Base-by-base conservation (phyloP, 1,140 invertebrate species). In the Solenopsis invicta region DNA sequence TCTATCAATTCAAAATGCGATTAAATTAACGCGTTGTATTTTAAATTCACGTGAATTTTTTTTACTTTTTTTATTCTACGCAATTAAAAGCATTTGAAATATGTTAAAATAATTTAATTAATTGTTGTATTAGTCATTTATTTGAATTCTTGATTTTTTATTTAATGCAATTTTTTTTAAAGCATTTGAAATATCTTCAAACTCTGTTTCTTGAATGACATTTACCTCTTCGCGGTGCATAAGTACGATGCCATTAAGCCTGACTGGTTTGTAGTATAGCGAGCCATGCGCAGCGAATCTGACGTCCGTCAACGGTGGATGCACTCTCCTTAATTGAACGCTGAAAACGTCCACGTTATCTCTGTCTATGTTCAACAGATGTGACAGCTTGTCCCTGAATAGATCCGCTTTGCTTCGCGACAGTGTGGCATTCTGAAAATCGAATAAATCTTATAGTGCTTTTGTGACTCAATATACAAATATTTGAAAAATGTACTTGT, bases 301-400 rank as follows among this genome's bases (percentile, higher is more conserved):
- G 5, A 99, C 96, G 94, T 99, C 99, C 0, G 98, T 99, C 37
- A 99, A 96, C 8, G 98, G 98, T 3, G 98, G 98, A 94, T 98
- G 97, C 89, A 98, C 97, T 90, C 97, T 97, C 88, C 98, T 96
- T 21, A 98, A 94, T 91, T 99, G 98, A 3, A 99, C 98, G 95
- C 98, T 99, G 92, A 99, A 99, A 45, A 99, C 97, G 92, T 99
- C 99, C 9, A 99, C 98, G 94, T 99, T 99, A 85, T 99, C 98
- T 64, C 97, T 95, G 74, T 98, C 97, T 0, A 97, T 98, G 69
- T 97, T 98, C 18, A 99, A 94, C 52, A 99, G 96, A 92, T 98
- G 97, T 0, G 97, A 97, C 72, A 99, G 95, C 95, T 98, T 98
- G 87, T 98, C 98, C 90, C 97, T 96, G 89, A 99, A 98, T 75